These are phyloP conservation scores for Euschistus heros DNA, from an alignment of 1,140 invertebrate species.

Conservation along the genomic window DNA sequence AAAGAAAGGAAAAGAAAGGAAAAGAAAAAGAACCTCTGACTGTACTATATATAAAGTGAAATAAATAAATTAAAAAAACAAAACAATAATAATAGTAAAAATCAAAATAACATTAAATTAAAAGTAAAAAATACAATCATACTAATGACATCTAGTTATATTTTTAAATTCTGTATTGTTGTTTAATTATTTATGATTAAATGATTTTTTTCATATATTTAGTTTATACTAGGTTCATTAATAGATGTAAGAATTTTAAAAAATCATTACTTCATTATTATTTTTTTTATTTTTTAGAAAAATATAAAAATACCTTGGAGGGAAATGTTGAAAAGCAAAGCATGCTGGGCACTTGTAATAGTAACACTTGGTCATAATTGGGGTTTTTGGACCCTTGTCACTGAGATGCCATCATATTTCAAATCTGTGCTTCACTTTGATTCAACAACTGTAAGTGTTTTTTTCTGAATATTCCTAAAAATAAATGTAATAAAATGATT, in stretches of 20 bases:
- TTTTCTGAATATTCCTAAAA: neutral
- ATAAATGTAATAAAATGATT: neutral
- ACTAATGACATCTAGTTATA: too few species aligned
- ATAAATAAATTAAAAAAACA: neutral
- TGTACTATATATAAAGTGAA: too few species aligned
- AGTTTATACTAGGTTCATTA: neutral
- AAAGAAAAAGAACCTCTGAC: too few species aligned
- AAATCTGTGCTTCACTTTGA: conserved; percentile 39
- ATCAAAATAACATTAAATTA: too few species aligned
- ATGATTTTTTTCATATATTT: neutral
- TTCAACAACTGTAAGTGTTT: conserved; percentile 33
- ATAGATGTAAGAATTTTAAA: neutral
- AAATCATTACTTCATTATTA: neutral
- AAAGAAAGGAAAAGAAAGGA: too few species aligned
- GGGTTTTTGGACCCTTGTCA: conserved; percentile 57
- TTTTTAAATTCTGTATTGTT: too few species aligned
- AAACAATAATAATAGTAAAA: too few species aligned
- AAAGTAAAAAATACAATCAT: too few species aligned
- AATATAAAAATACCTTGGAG: conserved; percentile 44
- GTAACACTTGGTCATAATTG: conserved; percentile 54
- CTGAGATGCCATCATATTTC: conserved; percentile 60
- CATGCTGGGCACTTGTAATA: conserved; percentile 52
- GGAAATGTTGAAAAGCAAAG: conserved; percentile 47
- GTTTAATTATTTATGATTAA: too few species aligned
- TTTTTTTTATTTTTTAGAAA: conserved; percentile 6